Base-by-base conservation (phyloP, 2,113 vertebrate genomes). In the Pteropus alecto region DNA sequence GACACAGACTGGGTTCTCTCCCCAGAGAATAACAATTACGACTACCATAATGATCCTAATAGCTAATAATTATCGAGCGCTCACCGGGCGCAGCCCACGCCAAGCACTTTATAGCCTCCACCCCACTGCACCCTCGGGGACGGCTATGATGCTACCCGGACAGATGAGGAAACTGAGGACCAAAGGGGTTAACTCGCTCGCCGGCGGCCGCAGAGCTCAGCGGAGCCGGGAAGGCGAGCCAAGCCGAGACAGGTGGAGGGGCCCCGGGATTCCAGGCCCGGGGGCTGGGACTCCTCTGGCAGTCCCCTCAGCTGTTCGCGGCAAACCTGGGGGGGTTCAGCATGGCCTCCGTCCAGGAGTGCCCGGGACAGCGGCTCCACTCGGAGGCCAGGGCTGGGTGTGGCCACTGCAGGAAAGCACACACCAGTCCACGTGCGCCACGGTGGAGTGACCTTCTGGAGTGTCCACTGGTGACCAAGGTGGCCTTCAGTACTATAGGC, bases 141-240 rank as follows among this genome's bases (percentile, higher is more conserved):
- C 51, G 51, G 51, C 3, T 4, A 28, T n/a, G 41, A 54, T 15
- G 1, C 41, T 2, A 12, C n/a, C 41, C 35, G 4, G 16, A 26
- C 9, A 46, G 24, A 67, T 8, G n/a, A 77, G 93, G 93, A 89
- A 60, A 60, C 73, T 22, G 87, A 89, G 93, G 65, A 30, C 73
- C 77, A 48, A 76, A 48, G 67, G 41, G 41, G 43, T 24, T 4
- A 22, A 28, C 13, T 5, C 7, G 3, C 63, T 5, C 0, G 33
- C 12, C 33, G 3, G 11, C 15, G 33, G 71, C 73, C 0, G 0
- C 58, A 35, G 46, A 28, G 84, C 88, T 12, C 63, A 21, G 61
- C 6, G 6, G n/a, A 46, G 28, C 84, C 48, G 74, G 70, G 71
- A 82, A 76, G 2, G 33, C 15, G 46, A 58, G 54, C 28, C 1